phyloP scores from a whole-genome alignment of 2,888 invertebrate genomes.

The Hedychridium roseum region DNA sequence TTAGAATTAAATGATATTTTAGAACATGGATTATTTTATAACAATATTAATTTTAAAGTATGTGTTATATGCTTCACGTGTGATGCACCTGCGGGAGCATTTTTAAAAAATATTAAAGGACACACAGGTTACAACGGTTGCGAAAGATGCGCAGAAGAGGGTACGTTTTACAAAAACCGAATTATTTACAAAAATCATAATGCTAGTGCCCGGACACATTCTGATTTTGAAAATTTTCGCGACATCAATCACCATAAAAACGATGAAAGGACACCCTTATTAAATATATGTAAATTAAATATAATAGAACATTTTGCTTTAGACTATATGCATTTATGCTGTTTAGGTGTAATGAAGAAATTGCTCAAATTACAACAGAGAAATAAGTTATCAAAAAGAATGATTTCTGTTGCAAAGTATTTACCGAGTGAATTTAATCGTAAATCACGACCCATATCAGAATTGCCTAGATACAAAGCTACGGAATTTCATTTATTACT shows the following conservation, averaged over 20 bases:
- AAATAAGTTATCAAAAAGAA: slow-evolving; percentile 9
- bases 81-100: no score
- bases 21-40: not conserved
- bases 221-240: slow-evolving; percentile 1
- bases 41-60: not conserved
- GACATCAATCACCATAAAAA: slow-evolving; percentile 2
- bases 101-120: slow-evolving; percentile 6
- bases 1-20: not conserved
- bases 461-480: slow-evolving; percentile 14
- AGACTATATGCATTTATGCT: slow-evolving; percentile 15
- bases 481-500: slow-evolving; percentile 11
- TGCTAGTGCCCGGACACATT: no score
- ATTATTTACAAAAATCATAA: no score
- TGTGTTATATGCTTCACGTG: no score
- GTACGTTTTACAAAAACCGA: slow-evolving; percentile 4
- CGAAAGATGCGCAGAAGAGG: slow-evolving; percentile 5
- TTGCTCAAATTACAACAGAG: slow-evolving; percentile 4
- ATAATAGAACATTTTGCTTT: slow-evolving; percentile 13
- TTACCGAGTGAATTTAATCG: slow-evolving; percentile 11
- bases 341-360: slow-evolving; percentile 14
- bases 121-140: slow-evolving; percentile 2
- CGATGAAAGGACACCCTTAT: not conserved
- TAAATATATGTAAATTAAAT: slow-evolving; percentile 7
- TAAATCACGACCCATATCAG: slow-evolving; percentile 12
- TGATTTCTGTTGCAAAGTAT: slow-evolving; percentile 11